These are phyloP conservation scores for Amphilophus citrinellus DNA, from an alignment of 2,113 vertebrate species.

Conservation along the genomic window DNA sequence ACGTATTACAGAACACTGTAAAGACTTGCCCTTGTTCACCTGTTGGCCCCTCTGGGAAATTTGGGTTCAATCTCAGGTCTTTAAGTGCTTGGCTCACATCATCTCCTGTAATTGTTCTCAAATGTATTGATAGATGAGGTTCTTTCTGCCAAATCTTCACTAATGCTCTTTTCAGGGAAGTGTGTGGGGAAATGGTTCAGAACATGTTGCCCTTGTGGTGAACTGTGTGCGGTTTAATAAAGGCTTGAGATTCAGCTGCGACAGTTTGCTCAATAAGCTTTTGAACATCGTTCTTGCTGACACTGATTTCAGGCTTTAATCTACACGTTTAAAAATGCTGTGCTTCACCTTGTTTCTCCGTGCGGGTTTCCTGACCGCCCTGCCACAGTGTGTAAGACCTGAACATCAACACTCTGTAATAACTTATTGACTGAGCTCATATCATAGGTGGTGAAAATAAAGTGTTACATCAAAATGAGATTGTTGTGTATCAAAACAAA, in stretches of 20 bases:
- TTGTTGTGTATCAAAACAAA: conserved; percentile 21
- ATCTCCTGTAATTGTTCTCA: conserved; percentile 66
- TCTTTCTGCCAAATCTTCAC: conserved; percentile 67
- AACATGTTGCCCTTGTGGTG: conserved; percentile 46
- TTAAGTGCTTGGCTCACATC: conserved; percentile 61
- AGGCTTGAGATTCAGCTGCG: conserved; percentile 56
- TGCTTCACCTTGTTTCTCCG: conserved; percentile 47
- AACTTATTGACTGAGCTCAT: conserved; percentile 88
- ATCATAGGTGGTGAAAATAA: conserved; percentile 89
- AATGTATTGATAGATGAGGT: conserved; percentile 49
- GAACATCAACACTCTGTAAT: conserved; percentile 76
- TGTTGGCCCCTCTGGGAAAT: conserved; percentile 41
- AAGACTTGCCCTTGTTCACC: conserved; percentile 53
- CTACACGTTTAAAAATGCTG: conserved; percentile 20
- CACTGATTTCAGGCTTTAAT: conserved; percentile 10
- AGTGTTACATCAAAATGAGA: conserved; percentile 82
- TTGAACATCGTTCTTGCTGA: conserved; percentile 28
- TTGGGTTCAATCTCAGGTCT: conserved; percentile 63
- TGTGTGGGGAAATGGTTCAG: conserved; percentile 21
- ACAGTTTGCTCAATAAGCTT: conserved; percentile 44
- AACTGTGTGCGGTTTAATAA: conserved; percentile 60
- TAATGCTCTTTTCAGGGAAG: conserved; percentile 51
- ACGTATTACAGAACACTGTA: conserved; percentile 44
- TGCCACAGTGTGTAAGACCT: conserved; percentile 82
- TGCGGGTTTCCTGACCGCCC: conserved; percentile 52